Base-by-base conservation (phyloP, 2,797 vertebrate genomes). In the Tokudaia tokunoshimensis region DNA sequence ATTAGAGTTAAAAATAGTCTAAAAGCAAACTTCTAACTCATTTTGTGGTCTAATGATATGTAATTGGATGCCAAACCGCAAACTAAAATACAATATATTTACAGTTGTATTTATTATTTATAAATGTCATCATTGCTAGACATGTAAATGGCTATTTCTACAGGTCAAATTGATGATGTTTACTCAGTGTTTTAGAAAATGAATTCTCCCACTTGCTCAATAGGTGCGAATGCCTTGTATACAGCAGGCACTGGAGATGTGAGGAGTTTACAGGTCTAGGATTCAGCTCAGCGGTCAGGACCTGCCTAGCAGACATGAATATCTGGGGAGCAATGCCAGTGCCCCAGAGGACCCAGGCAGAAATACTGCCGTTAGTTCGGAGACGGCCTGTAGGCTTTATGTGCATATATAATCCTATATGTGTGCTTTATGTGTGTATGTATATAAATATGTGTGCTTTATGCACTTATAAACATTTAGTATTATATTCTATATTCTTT, bases 21-120 rank as follows among this genome's bases (percentile, higher is more conserved):
- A 37, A 92, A 89, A 59, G 15, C 59, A 84, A 91, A 83, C 0
- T 87, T 55, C 29, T 92, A 67, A 91, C 24, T 81, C 26, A 2
- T 70, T 92, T 86, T 80, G 63, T 13, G 90, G 50, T 37, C 17
- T 63, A 85, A 78, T 72, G 75, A 7, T 93, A 83, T 90, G 24
- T 80, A 47, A n/a, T 10, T 22, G 20, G 14, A 87, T 37, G 65
- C 12, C 50, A 94, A 86, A 92, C 6, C 29, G 81, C 65, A 96
- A 84, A 92, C 34, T 17, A 83, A 31, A 78, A 91, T 12, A 89
- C 67, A 93, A 90, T 13, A 37, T 90, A 96, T 67, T 82, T 85
- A 65, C 74, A 72, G 79, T 57, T 85, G 20, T 74, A 57, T 79
- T 76, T 85, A 83, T 34, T 24, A 82, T 59, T 57, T 12, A 75